Conservation (phyloP, 2,113 vertebrate species). For the Bubalus kerabau region DNA sequence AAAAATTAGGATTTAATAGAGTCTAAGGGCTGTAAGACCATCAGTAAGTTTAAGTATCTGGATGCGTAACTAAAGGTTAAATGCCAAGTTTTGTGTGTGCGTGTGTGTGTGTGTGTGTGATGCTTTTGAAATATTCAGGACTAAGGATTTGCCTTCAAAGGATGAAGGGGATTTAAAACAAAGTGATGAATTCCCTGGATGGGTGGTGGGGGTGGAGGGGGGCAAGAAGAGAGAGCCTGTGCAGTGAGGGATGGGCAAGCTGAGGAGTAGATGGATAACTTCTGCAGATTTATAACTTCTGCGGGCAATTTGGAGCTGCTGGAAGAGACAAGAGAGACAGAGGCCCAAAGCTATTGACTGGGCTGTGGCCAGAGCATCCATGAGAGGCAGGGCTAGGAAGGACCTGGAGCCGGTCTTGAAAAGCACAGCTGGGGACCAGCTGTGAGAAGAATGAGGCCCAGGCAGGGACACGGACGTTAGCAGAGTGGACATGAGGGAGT, state of each 20-base stretch:
- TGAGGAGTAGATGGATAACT: not conserved
- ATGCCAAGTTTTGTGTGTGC: not conserved
- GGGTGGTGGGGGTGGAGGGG: not conserved
- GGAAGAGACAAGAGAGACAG: not conserved
- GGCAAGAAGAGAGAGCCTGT: not conserved
- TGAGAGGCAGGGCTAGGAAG: not conserved
- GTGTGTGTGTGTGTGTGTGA: not conserved
- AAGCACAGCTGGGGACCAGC: not conserved
- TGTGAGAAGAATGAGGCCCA: not conserved
- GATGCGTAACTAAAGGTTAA: not conserved
- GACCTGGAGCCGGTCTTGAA: not conserved
- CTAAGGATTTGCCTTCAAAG: not conserved
- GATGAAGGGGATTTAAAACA: not conserved
- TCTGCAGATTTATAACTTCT: not conserved
- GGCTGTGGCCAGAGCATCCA: not conserved
- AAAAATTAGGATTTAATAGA: not conserved
- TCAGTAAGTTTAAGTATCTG: not conserved
- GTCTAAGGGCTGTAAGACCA: not conserved
- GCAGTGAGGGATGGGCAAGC: accelerated
- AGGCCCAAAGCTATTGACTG: not conserved
- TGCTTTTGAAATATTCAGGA: not conserved
- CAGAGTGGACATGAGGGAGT: not conserved
- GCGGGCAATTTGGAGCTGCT: not conserved
- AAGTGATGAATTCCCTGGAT: not conserved
- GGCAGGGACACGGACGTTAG: accelerated